Evolutionary conservation across 1,140 invertebrate species (phyloP).

Genomic region (Proctacanthus coquilletti): DNA sequence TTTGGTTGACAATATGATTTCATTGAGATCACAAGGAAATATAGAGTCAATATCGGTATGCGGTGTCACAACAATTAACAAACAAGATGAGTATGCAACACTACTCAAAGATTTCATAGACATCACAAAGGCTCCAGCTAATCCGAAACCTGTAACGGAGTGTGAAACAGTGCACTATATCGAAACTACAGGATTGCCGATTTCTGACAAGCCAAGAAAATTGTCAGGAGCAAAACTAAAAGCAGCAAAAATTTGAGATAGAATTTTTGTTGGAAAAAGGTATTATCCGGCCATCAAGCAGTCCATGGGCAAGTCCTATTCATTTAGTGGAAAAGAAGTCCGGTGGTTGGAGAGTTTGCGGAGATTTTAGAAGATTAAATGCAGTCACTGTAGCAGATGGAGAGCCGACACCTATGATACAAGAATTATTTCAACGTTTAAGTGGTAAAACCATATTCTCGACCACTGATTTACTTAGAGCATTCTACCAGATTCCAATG

Average conservation of each 20-base stretch:
- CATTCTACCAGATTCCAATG: constrained; percentile 32
- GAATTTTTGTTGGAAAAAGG: constrained; percentile 16
- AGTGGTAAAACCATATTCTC: constrained; percentile 27
- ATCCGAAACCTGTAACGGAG: neutral
- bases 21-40: constrained; percentile 6
- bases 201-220: constrained; percentile 15
- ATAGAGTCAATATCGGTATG: constrained; percentile 2
- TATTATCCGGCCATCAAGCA: constrained; percentile 20
- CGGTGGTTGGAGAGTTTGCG: constrained; percentile 21
- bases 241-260: constrained; percentile 15
- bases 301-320: constrained; percentile 30
- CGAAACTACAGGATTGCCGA: constrained; percentile 20
- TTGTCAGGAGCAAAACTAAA: constrained; percentile 17
- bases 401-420: constrained; percentile 18
- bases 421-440: constrained; percentile 21
- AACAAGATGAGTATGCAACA: constrained; percentile 8
- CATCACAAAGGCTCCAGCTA: neutral
- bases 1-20: constrained; percentile 14
- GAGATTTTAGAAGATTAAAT: constrained; percentile 33
- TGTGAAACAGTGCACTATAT: constrained; percentile 10
- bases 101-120: constrained; percentile 16
- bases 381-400: constrained; percentile 19
- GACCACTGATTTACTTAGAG: constrained; percentile 30
- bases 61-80: too few species aligned
- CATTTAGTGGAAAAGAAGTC: constrained; percentile 28